These are phyloP conservation scores for Scaptomyza pallida DNA, from an alignment of 1,140 invertebrate genomes.

Conservation along the genomic window DNA sequence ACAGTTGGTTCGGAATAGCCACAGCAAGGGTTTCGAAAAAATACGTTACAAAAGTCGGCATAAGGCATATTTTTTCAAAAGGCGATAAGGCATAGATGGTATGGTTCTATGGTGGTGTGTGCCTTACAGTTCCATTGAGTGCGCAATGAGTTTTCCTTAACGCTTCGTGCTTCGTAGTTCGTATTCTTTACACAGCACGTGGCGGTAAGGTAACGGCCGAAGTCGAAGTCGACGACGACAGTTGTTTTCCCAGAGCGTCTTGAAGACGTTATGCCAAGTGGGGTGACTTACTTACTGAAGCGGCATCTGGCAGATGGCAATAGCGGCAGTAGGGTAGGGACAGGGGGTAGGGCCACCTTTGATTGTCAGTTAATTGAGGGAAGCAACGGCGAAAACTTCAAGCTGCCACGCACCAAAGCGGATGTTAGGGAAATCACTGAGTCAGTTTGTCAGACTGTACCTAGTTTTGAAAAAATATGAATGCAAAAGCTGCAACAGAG, in stretches of 20 bases:
- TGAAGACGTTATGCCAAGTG: constrained; percentile 63
- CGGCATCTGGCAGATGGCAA: constrained; percentile 60
- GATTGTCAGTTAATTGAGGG: constrained; percentile 67
- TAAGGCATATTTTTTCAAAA: constrained; percentile 17
- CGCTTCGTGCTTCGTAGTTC: constrained; percentile 25
- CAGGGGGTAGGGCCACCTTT: constrained; percentile 44
- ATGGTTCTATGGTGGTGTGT: constrained; percentile 33
- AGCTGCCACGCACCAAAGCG: constrained; percentile 70
- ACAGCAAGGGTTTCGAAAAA: constrained; percentile 28
- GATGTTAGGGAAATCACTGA: constrained; percentile 58
- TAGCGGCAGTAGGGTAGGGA: neutral
- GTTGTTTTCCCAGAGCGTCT: constrained; percentile 80
- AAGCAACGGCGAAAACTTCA: constrained; percentile 26
- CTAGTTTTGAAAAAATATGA: constrained; percentile 7
- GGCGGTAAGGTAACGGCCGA: constrained; percentile 58
- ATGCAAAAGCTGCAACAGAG: constrained; percentile 5
- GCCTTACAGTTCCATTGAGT: constrained; percentile 71
- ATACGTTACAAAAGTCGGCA: constrained; percentile 63
- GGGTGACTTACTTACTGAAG: constrained; percentile 62
- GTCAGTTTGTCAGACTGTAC: constrained; percentile 37
- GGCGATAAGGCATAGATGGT: neutral
- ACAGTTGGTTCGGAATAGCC: neutral
- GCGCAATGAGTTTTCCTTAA: constrained; percentile 41
- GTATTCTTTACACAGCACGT: constrained; percentile 39
- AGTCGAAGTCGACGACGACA: constrained; percentile 49